A percentile compares a stretch with the other conserved stretches of the same genome.
Evolutionary conservation across 1,140 invertebrate genomes (phyloP).

Genomic region (Drosophila grimshawi): DNA sequence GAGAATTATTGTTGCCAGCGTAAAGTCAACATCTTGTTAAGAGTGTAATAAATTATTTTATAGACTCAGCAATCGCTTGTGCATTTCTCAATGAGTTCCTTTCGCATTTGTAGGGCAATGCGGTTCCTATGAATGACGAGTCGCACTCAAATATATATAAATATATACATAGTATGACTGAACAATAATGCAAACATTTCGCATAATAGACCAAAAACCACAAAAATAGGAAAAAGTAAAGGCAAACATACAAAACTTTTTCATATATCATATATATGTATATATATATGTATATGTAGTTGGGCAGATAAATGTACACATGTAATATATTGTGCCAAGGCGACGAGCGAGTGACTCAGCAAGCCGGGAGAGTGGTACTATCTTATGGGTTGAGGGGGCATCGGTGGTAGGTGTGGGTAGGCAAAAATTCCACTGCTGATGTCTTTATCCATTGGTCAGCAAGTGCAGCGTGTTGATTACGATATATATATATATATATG

Average conservation of each 20-base stretch:
- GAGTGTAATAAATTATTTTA: neutral
- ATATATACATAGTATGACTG: constrained; percentile 16
- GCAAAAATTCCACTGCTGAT: constrained; percentile 29
- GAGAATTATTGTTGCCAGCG: too few species aligned
- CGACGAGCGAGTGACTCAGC: constrained; percentile 50
- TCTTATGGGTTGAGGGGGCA: too few species aligned
- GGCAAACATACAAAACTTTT: constrained; percentile 6
- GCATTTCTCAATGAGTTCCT: constrained; percentile 31
- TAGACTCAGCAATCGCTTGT: constrained; percentile 17
- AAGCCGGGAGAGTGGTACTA: neutral
- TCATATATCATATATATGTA: constrained; percentile 49
- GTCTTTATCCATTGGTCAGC: constrained; percentile 22
- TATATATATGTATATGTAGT: constrained; percentile 16
- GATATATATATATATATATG: neutral
- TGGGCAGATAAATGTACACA: too few species aligned
- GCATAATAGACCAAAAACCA: constrained; percentile 56
- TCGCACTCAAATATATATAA: constrained; percentile 41
- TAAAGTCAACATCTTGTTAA: neutral
- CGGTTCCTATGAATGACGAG: constrained; percentile 67
- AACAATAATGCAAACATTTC: constrained; percentile 58
- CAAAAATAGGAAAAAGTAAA: constrained; percentile 25
- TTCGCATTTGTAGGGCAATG: constrained; percentile 11
- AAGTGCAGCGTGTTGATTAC: neutral
- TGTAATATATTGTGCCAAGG: constrained; percentile 72
- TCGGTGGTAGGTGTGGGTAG: neutral